Evolutionary conservation across 2,888 invertebrate species (phyloP).

Genomic region (Scaptomyza polygonia): DNA sequence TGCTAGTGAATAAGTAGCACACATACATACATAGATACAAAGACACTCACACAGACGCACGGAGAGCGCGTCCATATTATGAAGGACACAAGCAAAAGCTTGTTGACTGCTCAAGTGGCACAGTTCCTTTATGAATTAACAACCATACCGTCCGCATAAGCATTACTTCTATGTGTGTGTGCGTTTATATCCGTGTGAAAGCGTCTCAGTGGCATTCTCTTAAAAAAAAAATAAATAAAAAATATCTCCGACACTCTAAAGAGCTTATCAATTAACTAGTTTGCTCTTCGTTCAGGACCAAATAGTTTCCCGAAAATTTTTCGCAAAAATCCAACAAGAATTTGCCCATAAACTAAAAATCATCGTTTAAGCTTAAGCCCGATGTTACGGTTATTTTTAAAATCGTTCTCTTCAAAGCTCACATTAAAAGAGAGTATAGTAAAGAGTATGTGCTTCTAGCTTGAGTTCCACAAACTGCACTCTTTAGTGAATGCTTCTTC

Average conservation of each 20-base stretch:
- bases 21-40: slow-evolving; percentile 13
- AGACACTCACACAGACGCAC: slow-evolving; percentile 1
- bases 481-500: slow-evolving; percentile 9
- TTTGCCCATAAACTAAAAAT: slow-evolving; percentile 3
- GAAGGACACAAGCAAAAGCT: slow-evolving; percentile 71
- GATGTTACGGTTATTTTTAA: slow-evolving; percentile 8
- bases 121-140: slow-evolving; percentile 58
- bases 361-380: slow-evolving; percentile 8
- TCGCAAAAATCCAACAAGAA: slow-evolving; percentile 16
- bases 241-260: slow-evolving; percentile 41
- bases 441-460: slow-evolving; percentile 46
- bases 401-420: slow-evolving; percentile 62
- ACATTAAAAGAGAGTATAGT: slow-evolving; percentile 30
- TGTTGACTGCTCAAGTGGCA: slow-evolving; percentile 77
- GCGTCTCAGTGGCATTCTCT: slow-evolving; percentile 48
- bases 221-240: slow-evolving; percentile 19
- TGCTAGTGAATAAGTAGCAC: slow-evolving; percentile 48
- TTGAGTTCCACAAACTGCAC: slow-evolving; percentile 38
- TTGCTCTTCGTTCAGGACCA: slow-evolving; percentile 15
- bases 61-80: slow-evolving; percentile 38
- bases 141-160: slow-evolving; percentile 3
- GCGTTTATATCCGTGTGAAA: slow-evolving; percentile 11
- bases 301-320: slow-evolving; percentile 24
- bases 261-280: slow-evolving; percentile 57
- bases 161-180: background rate